phyloP scores from a whole-genome alignment of 2,888 invertebrate species.

The Aspidapion aeneum region DNA sequence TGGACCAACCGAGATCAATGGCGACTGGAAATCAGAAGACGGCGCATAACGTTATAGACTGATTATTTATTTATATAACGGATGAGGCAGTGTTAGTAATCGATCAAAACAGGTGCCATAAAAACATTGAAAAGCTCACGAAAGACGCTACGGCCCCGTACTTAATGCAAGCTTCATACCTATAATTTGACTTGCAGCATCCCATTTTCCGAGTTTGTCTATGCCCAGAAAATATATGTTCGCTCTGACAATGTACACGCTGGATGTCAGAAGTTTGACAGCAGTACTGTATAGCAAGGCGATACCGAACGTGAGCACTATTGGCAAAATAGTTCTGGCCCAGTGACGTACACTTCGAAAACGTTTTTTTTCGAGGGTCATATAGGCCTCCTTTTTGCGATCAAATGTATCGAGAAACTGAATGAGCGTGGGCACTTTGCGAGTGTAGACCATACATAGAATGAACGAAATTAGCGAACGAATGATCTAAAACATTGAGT shows the following conservation, averaged over 20 bases:
- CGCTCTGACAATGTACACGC: neutral
- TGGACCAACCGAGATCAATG: too few relatives aligned
- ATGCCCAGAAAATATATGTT: too few relatives aligned
- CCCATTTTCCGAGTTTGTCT: neutral
- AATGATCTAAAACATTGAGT: too few relatives aligned
- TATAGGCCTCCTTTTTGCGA: slow-evolving; percentile 15
- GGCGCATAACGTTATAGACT: too few relatives aligned
- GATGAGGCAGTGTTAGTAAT: too few relatives aligned
- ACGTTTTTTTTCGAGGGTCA: neutral
- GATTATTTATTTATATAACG: too few relatives aligned
- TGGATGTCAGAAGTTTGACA: neutral
- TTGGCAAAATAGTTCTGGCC: neutral
- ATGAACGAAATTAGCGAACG: slow-evolving; percentile 12
- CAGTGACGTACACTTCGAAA: neutral
- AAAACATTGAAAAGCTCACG: too few relatives aligned
- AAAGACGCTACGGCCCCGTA: too few relatives aligned
- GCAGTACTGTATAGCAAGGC: neutral
- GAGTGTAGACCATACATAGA: slow-evolving; percentile 12
- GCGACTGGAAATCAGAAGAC: too few relatives aligned
- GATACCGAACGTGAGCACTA: neutral
- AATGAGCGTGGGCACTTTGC: slow-evolving; percentile 23
- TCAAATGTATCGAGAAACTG: slow-evolving; percentile 29
- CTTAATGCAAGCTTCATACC: too few relatives aligned
- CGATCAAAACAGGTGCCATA: too few relatives aligned
- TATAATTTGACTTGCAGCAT: neutral